phyloP scores from a whole-genome alignment of 1,140 invertebrate species.

The Pachypeltis micranthus region DNA sequence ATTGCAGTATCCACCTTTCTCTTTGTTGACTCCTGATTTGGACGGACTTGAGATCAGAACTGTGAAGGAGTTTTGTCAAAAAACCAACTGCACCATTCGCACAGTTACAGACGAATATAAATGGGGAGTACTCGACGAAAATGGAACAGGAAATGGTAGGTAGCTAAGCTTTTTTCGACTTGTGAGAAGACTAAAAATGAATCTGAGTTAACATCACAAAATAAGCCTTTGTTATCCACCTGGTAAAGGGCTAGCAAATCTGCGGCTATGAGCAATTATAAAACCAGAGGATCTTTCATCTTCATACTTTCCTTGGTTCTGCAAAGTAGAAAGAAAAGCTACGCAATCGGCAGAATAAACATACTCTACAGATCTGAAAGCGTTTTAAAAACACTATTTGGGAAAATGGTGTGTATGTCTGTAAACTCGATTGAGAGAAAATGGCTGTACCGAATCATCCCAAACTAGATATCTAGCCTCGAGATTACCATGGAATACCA shows the following conservation, averaged over 20 bases:
- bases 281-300: not conserved
- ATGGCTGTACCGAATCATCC: too few species aligned
- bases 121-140: constrained; percentile 12
- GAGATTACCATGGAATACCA: too few species aligned
- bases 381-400: too few species aligned
- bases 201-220: not conserved
- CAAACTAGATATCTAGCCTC: too few species aligned
- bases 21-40: constrained; percentile 8
- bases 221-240: not conserved
- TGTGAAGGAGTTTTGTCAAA: constrained; percentile 10
- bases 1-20: constrained; percentile 14
- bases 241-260: not conserved
- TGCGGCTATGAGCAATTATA: not conserved
- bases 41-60: constrained; percentile 18
- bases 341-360: too few species aligned
- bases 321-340: not conserved
- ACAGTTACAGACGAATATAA: constrained; percentile 1
- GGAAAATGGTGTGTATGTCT: too few species aligned
- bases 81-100: constrained; percentile 3
- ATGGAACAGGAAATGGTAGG: constrained; percentile 18
- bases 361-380: too few species aligned
- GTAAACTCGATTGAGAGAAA: too few species aligned
- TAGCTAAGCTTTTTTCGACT: not conserved
- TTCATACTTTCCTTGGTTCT: too few species aligned
- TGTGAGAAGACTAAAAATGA: not conserved